Evolutionary conservation across 2,888 invertebrate species (phyloP), one percentile per base, ranked within the genome.

Genomic region (Agrochola macilenta): DNA sequence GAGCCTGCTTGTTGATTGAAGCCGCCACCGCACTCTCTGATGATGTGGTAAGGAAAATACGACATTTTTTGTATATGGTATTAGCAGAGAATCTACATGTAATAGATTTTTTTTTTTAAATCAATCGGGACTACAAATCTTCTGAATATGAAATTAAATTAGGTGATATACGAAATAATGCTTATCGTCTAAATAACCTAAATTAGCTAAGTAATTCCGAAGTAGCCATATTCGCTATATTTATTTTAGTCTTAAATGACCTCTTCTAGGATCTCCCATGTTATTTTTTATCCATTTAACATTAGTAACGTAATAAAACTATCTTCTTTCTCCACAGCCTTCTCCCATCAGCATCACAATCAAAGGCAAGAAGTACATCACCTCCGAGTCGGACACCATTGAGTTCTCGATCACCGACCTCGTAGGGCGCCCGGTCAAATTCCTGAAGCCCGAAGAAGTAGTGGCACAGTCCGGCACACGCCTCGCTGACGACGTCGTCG

Each of bases 311-410:
- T 54, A 11, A 73, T 26, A 26, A 5, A 30, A 30, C 30, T 23
- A 39, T 23, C 1, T 64, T 39, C 8, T 26, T 54, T 58, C 5
- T 76, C 61, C 12, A 39, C 95, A 97, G 97, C 97, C 98, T 68
- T 97, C 98, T n/a, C 99, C 99, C 14, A 97, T 99, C 81, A 98
- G 98, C 91, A 98, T 99, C 77, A 97, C 98, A 5, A 97, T 99
- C 83, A 97, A 98, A 85, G 98, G 98, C 87, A 97, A 97, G 90
- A 98, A 98, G 68, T 98, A 98, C 92, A 97, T 99, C 61, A 98
- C 98, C 5, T 95, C 97, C 0, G 97, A 98, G 17, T 97, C 98
- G 11, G 98, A 98, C n/a, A 96, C 97, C 9, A 97, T 99, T 1
- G 97, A 97, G 64, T 97, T 98, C 63, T 97, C 97, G 78, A 97